Conservation (phyloP, 2,797 vertebrate species). For the Sardinella longiceps region DNA sequence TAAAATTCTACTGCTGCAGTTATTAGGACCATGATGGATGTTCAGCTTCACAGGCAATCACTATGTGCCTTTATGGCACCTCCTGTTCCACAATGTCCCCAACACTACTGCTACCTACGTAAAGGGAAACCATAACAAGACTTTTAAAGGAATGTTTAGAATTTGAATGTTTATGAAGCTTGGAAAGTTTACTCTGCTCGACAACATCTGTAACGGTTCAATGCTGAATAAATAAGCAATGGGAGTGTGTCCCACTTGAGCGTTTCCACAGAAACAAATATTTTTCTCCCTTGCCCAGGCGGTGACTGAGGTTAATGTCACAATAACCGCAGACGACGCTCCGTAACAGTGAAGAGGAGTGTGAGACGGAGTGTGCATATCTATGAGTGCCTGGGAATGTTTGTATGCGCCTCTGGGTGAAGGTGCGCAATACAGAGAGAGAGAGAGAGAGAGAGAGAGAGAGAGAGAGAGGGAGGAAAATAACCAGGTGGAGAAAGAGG, state of each 20-base stretch:
- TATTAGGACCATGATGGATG: conserved; percentile 27
- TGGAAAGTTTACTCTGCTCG: neutral
- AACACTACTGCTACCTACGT: neutral
- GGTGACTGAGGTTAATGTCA: neutral
- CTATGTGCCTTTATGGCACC: conserved; percentile 12
- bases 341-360: neutral
- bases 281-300: neutral
- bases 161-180: neutral
- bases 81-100: neutral
- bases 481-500: neutral
- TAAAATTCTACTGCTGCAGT: conserved; percentile 27
- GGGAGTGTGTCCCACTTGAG: neutral
- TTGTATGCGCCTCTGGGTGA: neutral
- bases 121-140: neutral
- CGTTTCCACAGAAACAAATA: neutral
- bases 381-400: neutral
- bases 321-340: neutral
- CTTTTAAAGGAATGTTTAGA: neutral
- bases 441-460: conserved; percentile 3
- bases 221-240: neutral
- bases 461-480: neutral
- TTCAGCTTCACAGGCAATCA: neutral
- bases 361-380: neutral
- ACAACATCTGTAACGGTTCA: neutral
- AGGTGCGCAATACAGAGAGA: neutral